Base-by-base conservation (phyloP, 2,888 invertebrate species). In the Pimpla rufipes region DNA sequence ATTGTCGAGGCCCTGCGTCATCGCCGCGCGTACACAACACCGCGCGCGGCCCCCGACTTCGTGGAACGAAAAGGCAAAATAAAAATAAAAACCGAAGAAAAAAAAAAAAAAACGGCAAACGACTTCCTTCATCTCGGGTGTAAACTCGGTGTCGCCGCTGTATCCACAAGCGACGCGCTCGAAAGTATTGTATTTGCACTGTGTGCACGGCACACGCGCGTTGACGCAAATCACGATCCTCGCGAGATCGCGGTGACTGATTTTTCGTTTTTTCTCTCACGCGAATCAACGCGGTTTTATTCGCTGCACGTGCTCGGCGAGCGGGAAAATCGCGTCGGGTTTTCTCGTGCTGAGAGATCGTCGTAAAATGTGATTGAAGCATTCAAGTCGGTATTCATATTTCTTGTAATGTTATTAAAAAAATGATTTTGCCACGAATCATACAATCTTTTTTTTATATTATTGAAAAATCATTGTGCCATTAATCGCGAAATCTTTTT, bases 1-100 rank as follows among this genome's bases (percentile, higher is more conserved):
- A 84, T 84, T 84, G 84, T 82, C 73, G 84, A 85, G 81, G 67
- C 74, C 55, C 73, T 83, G 84, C 85, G 85, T 85, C 85, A 85
- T 85, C 82, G 62, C 37, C 18, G 50, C 74, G 70, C 52, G 52
- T 77, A 59, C 55, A 71, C 50, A 74, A 29, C 29, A 29, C 29
- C 67, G 35, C n/a, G n/a, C n/a, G n/a, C n/a, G n/a, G n/a, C n/a
- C n/a, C 70, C 79, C 71, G 83, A 83, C 79, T 83, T 83, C 75
- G 75, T 7, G 57, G 78, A 82, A 82, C 67, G 75, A 79, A 70
- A 73, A 75, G 13, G n/a, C 67, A 73, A 77, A 73, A 81, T 29
- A 78, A 81, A 70, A 78, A 64, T 29, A 50, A 37, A 23, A 73
- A 21, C 66, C 42, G 71, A 59, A 70, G 37, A 40, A 11, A 35